Conservation (phyloP, 2,888 invertebrate genomes). For the Noctua comes region DNA sequence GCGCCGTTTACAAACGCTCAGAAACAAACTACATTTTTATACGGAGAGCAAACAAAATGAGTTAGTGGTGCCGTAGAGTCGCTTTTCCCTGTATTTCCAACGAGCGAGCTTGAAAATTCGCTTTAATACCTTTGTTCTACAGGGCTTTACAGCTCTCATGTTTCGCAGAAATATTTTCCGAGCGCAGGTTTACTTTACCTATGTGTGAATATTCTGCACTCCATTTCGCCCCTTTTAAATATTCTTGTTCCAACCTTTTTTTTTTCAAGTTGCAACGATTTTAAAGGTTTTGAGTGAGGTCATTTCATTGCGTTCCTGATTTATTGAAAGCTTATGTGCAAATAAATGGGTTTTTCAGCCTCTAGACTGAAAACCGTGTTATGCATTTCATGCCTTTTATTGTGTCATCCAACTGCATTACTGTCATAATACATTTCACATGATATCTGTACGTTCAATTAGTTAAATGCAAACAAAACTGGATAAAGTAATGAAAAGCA, state of each 20-base stretch:
- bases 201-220: constrained; percentile 78
- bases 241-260: constrained; percentile 60
- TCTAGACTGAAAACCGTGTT: not conserved
- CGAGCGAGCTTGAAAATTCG: constrained; percentile 87
- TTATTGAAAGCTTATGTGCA: not conserved
- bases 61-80: constrained; percentile 85
- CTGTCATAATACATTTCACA: not conserved
- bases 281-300: constrained; percentile 18
- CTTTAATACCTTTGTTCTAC: constrained; percentile 89
- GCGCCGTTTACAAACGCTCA: constrained; percentile 79
- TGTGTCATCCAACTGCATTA: not conserved
- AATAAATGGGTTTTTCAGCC: not conserved
- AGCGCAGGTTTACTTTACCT: constrained; percentile 78
- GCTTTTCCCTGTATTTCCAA: constrained; percentile 83
- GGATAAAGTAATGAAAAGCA: constrained; percentile 43
- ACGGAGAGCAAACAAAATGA: constrained; percentile 87
- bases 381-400: not conserved
- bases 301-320: constrained; percentile 5
- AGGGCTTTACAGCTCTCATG: constrained; percentile 86
- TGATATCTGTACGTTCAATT: not conserved
- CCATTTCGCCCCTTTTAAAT: constrained; percentile 70
- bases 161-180: constrained; percentile 82
- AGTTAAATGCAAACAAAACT: constrained; percentile 1
- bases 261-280: constrained; percentile 39
- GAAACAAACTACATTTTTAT: constrained; percentile 88